Base-by-base conservation (phyloP, 2,797 vertebrate genomes). In the Octomys mimax region DNA sequence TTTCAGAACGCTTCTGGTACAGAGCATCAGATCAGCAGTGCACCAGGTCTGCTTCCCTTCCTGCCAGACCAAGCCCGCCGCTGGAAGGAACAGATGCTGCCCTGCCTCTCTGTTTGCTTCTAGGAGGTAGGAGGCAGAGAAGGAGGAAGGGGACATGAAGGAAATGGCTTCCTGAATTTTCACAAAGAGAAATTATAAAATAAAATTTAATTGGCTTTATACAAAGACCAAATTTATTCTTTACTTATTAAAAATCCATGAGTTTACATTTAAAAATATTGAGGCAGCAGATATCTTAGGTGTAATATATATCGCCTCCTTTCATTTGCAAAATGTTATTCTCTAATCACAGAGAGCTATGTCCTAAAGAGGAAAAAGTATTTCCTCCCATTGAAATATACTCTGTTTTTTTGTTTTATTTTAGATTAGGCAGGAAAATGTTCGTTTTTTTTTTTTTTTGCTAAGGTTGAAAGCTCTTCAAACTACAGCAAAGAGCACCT, bases 391-490 rank as follows among this genome's bases (percentile, higher is more conserved):
- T 95, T 92, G n/a, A 87, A 85, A 71, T 83, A 87, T 92, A 68
- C 42, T 85, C 0, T 66, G 54, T 78, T 33, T 36, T 83, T 88
- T 87, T 71, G 62, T 87, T 91, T 95, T 36, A 84, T 98, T 98
- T 95, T 97, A 99, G 99, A 99, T 99, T 97, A 99, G 99, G 18
- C 99, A 99, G 96, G 99, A 99, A 98, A 99, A 99, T 4, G 99
- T 99, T 91, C 99, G 99, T 3, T 42, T 42, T 42, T 88, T 98
- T 99, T 99, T 97, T 99, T 99, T 99, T 98, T 98, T 99, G 97
- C 97, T 99, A 95, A 99, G 99, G 99, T 99, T 99, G 98, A 99
- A 99, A 99, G 99, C 99, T 14, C 98, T 99, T 96, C 99, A 99
- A 95, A 99, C 98, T 97, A 99, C 21, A 99, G 99, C 97, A 99